phyloP scores from a whole-genome alignment of 1,140 invertebrate genomes.

The Ectropis grisescens region DNA sequence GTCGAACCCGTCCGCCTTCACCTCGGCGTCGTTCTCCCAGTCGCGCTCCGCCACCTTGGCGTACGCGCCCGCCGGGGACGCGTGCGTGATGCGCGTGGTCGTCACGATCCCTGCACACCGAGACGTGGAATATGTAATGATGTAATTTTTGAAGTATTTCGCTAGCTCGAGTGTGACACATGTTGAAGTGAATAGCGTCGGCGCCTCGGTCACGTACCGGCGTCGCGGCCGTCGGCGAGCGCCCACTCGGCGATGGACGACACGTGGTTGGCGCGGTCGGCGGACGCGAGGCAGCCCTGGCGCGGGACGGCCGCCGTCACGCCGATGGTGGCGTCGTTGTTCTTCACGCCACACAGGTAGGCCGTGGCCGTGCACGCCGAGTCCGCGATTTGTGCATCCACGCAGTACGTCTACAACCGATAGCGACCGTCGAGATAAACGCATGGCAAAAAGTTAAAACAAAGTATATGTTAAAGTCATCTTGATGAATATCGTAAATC shows the following conservation, averaged over 20 bases:
- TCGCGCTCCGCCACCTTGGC: conserved; percentile 80
- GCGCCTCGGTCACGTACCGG: too few species aligned
- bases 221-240: conserved; percentile 70
- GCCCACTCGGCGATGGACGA: conserved; percentile 79
- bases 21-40: conserved; percentile 81
- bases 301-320: conserved; percentile 73
- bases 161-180: too few species aligned
- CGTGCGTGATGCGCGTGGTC: conserved; percentile 84
- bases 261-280: conserved; percentile 65
- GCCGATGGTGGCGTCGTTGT: conserved; percentile 79
- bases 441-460: too few species aligned
- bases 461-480: too few species aligned
- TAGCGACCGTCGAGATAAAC: too few species aligned
- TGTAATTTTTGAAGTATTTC: too few species aligned
- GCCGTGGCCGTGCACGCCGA: conserved; percentile 84
- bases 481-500: too few species aligned
- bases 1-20: conserved; percentile 35
- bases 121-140: too few species aligned
- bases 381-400: too few species aligned
- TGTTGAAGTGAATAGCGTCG: too few species aligned
- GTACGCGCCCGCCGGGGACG: conserved; percentile 82
- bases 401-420: conserved; percentile 82
- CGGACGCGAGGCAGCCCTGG: conserved; percentile 69
- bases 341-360: conserved; percentile 84
- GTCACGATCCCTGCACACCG: conserved; percentile 72